phyloP scores from a whole-genome alignment of 2,113 vertebrate genomes.

The Tragelaphus buxtoni region DNA sequence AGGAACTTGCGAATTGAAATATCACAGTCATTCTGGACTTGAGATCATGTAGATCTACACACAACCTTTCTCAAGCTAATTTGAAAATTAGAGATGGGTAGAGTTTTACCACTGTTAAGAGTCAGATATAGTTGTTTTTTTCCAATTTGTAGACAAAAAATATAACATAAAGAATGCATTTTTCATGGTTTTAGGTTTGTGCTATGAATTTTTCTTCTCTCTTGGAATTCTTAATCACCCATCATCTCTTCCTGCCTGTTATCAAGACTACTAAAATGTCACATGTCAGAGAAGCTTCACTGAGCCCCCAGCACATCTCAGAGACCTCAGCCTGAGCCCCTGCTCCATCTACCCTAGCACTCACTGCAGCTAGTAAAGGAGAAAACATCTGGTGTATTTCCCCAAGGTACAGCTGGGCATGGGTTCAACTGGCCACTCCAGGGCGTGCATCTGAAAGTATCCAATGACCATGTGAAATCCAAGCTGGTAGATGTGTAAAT shows the following conservation, averaged over 20 bases:
- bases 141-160: not conserved
- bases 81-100: not conserved
- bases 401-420: not conserved
- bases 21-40: not conserved
- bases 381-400: not conserved
- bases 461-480: not conserved
- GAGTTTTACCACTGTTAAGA: not conserved
- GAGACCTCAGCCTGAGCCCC: not conserved
- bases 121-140: not conserved
- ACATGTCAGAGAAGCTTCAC: not conserved
- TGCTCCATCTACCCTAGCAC: not conserved
- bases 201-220: not conserved
- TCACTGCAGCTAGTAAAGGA: accelerated
- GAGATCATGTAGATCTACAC: not conserved
- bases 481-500: not conserved
- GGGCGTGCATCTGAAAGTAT: not conserved
- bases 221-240: not conserved
- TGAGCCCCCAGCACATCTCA: not conserved
- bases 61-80: not conserved
- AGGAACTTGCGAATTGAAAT: not conserved
- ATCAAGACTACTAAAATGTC: not conserved
- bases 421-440: not conserved
- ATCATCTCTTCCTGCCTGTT: not conserved
- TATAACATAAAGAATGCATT: not conserved
- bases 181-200: not conserved